These are phyloP conservation scores for Blastobasis adustella DNA, from an alignment of 2,888 invertebrate species.

Conservation along the genomic window DNA sequence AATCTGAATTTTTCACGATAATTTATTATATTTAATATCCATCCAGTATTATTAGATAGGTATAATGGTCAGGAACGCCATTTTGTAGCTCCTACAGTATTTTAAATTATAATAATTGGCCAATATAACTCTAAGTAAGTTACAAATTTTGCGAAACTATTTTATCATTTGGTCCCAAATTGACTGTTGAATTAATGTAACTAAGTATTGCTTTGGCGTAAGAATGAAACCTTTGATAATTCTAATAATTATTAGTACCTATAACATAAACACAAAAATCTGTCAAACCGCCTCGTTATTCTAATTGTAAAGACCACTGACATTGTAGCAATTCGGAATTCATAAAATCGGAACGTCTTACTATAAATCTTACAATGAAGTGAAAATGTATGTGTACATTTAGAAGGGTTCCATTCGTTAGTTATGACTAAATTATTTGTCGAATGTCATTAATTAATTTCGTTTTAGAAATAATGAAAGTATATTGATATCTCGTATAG, in stretches of 20 bases:
- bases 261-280: too few species aligned
- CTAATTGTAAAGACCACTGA: too few species aligned
- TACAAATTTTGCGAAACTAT: conserved; percentile 22
- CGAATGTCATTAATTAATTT: conserved; percentile 18
- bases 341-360: conserved; percentile 31
- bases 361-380: conserved; percentile 5
- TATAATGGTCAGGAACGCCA: conserved; percentile 45
- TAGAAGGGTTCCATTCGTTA: conserved; percentile 26
- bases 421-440: conserved; percentile 25
- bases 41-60: conserved; percentile 73
- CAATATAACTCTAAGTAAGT: conserved; percentile 27
- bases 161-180: background rate
- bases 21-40: conserved; percentile 67
- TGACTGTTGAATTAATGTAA: background rate
- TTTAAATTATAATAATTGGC: conserved; percentile 50
- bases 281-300: too few species aligned
- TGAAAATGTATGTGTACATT: conserved; percentile 24
- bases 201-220: too few species aligned
- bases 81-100: conserved; percentile 58
- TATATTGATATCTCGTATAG: conserved; percentile 16
- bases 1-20: conserved; percentile 64
- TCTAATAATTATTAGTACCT: too few species aligned
- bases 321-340: conserved; percentile 34
- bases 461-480: conserved; percentile 15
- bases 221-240: too few species aligned